These are phyloP conservation scores for Saccostrea glomerata DNA, from an alignment of 1,140 invertebrate genomes.

Conservation along the genomic window DNA sequence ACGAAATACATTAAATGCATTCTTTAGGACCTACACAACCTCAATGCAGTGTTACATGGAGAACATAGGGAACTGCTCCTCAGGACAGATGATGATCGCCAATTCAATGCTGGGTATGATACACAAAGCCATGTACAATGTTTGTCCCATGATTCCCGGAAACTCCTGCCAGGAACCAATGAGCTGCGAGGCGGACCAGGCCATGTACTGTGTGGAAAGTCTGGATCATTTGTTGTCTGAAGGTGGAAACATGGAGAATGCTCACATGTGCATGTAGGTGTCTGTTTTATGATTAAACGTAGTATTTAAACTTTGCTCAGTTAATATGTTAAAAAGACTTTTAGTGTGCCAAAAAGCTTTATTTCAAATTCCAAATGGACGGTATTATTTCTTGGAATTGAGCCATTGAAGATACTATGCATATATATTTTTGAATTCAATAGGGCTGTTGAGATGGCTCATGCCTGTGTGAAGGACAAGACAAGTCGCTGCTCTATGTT, in stretches of 20 bases:
- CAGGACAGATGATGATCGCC: not conserved
- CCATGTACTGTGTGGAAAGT: not conserved
- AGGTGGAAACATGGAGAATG: not conserved
- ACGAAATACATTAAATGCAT: not conserved
- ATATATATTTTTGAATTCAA: not conserved
- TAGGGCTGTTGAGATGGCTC: conserved; percentile 40
- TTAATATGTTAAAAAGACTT: no score
- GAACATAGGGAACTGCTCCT: not conserved
- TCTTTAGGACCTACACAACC: conserved; percentile 33
- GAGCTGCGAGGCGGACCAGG: conserved; percentile 32
- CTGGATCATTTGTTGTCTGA: not conserved
- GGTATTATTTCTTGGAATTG: no score
- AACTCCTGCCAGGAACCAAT: conserved; percentile 41
- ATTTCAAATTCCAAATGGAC: no score
- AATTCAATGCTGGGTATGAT: not conserved
- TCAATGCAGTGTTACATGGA: conserved; percentile 41
- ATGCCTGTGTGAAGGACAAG: conserved; percentile 33
- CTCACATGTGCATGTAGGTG: conserved; percentile 48
- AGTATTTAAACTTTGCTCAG: not conserved
- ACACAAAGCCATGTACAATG: not conserved
- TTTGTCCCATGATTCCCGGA: conserved; percentile 35
- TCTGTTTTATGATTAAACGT: not conserved
- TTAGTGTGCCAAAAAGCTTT: no score
- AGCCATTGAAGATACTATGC: no score
- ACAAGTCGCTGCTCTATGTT: conserved; percentile 44